Conservation (phyloP, 2,888 invertebrate species). For the Netelia melanura region DNA sequence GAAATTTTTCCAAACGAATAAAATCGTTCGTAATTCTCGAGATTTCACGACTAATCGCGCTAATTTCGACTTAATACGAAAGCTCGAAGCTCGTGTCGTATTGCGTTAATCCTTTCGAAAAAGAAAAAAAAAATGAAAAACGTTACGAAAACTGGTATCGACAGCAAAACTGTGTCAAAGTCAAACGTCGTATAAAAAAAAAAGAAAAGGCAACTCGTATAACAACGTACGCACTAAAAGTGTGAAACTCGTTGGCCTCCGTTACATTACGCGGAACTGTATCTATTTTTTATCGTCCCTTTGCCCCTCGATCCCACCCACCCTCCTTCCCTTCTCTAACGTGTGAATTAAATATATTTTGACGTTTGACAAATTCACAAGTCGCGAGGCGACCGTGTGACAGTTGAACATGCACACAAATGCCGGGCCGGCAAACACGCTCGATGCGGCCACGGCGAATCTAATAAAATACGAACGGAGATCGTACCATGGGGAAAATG, state of each 20-base stretch:
- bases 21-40: too few relatives aligned
- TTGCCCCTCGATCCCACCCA: too few relatives aligned
- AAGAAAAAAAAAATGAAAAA: neutral
- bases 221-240: neutral
- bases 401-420: conserved; percentile 31
- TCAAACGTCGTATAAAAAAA: neutral
- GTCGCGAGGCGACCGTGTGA: neutral
- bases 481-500: neutral
- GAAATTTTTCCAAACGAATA: too few relatives aligned
- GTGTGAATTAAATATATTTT: conserved; percentile 32
- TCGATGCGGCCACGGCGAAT: conserved; percentile 46
- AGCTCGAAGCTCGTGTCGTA: too few relatives aligned
- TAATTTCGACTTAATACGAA: neutral
- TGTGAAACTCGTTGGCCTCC: neutral
- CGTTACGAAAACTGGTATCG: neutral
- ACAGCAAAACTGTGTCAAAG: conserved; percentile 17
- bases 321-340: too few relatives aligned
- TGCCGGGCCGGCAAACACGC: conserved; percentile 12
- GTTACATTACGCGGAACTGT: neutral
- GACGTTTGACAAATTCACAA: conserved; percentile 48
- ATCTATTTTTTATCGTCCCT: neutral
- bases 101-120: too few relatives aligned
- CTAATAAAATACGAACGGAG: conserved; percentile 31
- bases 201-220: neutral
- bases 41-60: neutral